Base-by-base conservation (phyloP, 53 echinoderm and acorn worm genomes). In the Actinopyga echinites region DNA sequence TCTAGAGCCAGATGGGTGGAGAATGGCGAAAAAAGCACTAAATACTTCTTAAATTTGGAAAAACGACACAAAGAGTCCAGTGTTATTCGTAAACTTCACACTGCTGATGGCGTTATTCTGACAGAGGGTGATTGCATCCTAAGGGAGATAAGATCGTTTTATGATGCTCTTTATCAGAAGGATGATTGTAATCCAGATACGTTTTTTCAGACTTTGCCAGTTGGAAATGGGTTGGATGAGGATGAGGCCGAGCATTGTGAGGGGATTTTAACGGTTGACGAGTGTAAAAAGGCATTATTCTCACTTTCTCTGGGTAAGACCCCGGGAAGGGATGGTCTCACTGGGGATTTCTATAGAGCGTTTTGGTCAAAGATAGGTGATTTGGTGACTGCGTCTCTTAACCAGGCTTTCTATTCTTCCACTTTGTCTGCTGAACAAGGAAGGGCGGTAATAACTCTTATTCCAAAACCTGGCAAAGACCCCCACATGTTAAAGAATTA, bases 291-390 rank as follows among this genome's bases (percentile, higher is more conserved):
- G 58, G 58, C 58, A 57, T 57, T 57, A 57, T 10, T 57, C 11
- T 57, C 58, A 57, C 4, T 57, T 57, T 57, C 58, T 21, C 58
- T 57, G 58, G 58, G 58, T 57, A 57, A 57, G 58, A 57, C 55
- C 21, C 11, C 58, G 58, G 58, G 58, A 57, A 57, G 58, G 4
- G 58, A 57, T 57, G 58, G 58, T 57, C 58, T 57, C 58, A 57
- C 58, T 57, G 58, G 58, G 4, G 9, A 57, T 57, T 57, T 57
- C 4, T 57, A 6, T 57, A 57, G 58, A 57, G n/a, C n/a, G n/a
- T n/a, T n/a, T 54, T 54, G 55, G 55, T 54, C 55, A 54, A 54
- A 54, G 19, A 54, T 54, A 54, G 55, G 55, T 54, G 55, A 54
- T 54, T 19, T 54, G 55, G 55, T 54, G 55, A 54, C 58, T 57